These are phyloP conservation scores for Aegotheles bennettii DNA, from an alignment of 2,113 vertebrate genomes.

Conservation along the genomic window DNA sequence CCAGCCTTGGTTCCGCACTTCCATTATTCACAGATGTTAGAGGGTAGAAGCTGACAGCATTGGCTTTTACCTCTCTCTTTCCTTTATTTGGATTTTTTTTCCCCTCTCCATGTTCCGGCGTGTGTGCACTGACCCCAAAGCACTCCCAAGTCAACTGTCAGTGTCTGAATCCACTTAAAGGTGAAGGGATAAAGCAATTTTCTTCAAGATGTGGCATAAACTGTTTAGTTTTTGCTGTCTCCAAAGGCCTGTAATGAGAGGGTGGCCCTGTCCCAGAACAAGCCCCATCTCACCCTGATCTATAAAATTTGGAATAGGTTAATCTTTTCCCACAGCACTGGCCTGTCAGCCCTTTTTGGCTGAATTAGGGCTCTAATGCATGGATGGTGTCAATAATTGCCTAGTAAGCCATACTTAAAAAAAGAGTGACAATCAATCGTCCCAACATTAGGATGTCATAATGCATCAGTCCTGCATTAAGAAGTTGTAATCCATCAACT, in stretches of 20 bases:
- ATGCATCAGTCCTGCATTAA: slow-evolving; percentile 54
- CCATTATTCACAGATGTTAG: slow-evolving; percentile 66
- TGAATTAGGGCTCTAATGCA: slow-evolving; percentile 48
- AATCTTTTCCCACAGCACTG: slow-evolving; percentile 20
- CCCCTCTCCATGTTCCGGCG: background rate
- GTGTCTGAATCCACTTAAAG: slow-evolving; percentile 75
- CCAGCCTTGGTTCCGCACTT: background rate
- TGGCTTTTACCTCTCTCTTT: slow-evolving; percentile 41
- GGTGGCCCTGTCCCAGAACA: slow-evolving; percentile 30
- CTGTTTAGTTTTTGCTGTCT: slow-evolving; percentile 70
- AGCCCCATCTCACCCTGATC: slow-evolving; percentile 27
- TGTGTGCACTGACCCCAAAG: slow-evolving; percentile 66
- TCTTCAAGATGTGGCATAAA: slow-evolving; percentile 68
- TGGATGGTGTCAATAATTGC: slow-evolving; percentile 44
- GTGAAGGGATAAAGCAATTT: slow-evolving; percentile 74
- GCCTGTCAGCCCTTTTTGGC: slow-evolving; percentile 21
- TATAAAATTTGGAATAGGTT: slow-evolving; percentile 53
- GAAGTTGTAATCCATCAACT: slow-evolving; percentile 52
- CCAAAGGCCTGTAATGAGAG: slow-evolving; percentile 65
- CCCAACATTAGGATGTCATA: slow-evolving; percentile 59
- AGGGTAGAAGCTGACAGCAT: slow-evolving; percentile 40
- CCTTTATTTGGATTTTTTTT: background rate
- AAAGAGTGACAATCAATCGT: slow-evolving; percentile 64
- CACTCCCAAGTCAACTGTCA: slow-evolving; percentile 68
- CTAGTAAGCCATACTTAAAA: slow-evolving; percentile 61